Evolutionary conservation across 2,797 vertebrate genomes (phyloP).

Genomic region (Sebastiscus tertius): DNA sequence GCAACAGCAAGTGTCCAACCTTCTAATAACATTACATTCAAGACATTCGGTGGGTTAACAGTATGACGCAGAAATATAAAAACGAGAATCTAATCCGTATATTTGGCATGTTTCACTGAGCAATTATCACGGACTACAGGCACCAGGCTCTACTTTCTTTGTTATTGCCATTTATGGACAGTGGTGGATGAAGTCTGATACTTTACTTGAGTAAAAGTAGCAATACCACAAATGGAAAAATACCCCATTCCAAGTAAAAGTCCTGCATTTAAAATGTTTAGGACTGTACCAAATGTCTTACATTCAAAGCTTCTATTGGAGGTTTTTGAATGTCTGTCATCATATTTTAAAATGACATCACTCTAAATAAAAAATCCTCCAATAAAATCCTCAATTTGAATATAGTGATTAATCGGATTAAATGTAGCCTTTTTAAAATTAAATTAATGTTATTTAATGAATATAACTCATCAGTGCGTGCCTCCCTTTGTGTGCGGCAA

Average conservation of each 20-base stretch:
- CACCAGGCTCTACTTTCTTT: background rate
- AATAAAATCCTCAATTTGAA: background rate
- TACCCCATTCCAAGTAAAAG: background rate
- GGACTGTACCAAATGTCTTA: background rate
- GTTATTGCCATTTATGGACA: background rate
- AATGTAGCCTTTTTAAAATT: background rate
- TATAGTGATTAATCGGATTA: background rate
- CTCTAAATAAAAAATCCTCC: background rate
- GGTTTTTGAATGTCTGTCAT: background rate
- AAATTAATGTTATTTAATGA: background rate
- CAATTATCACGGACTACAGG: background rate
- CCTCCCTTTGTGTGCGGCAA: background rate
- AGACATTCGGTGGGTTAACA: constrained; percentile 52
- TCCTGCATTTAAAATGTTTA: background rate
- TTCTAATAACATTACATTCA: constrained; percentile 57
- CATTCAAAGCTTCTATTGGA: background rate
- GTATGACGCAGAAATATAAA: constrained; percentile 2
- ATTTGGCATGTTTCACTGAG: constrained; percentile 6
- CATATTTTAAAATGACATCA: background rate
- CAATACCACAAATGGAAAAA: background rate
- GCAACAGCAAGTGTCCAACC: constrained; percentile 19
- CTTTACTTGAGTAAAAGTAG: background rate
- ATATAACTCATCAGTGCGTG: background rate
- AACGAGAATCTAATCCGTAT: background rate
- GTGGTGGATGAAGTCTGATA: background rate